Base-by-base conservation (phyloP, 2,797 vertebrate genomes). In the Rhinella marina region DNA sequence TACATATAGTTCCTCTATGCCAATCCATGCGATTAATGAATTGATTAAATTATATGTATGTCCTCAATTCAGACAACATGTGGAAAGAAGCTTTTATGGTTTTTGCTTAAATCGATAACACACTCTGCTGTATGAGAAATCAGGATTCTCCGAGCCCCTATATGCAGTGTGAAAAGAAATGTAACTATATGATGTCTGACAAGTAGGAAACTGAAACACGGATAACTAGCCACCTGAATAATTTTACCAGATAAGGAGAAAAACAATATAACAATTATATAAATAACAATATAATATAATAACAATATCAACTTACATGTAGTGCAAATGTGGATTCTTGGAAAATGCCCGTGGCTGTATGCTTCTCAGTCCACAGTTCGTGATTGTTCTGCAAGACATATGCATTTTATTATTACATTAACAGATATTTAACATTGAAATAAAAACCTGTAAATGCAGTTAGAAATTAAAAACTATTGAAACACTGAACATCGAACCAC, bases 321-420 rank as follows among this genome's bases (percentile, higher is more conserved):
- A 98, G 90, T 92, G 97, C 91, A 99, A 94, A 68, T 97, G 94
- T 23, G 97, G 97, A 91, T 99, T 99, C 94, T 97, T 97, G 91
- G 96, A 96, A 84, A 99, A 99, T 82, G 96, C 97, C 41, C 96
- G 94, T 1, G 96, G 92, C 90, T 97, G 97, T 93, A 99, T 97
- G 21, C 89, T 93, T 61, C 95, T 93, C 86, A 99, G 94, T 94
- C 95, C 97, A 93, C 97, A 98, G 92, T 96, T 97, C 90, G 94
- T 97, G 90, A 99, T 98, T 88, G 97, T 98, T 93, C 98, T 99
- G 91, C 0, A 84, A 90, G 73, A 93, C 23, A 92, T 4, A 17
- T 17, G 4, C 82, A n/a, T n/a, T 48, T n/a, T 25, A 75, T 41
- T 84, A 72, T 66, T 59, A 48, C 17, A 1, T n/a, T 50, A 72